Evolutionary conservation across 30 jellyfish, hydroid and myxozoan genomes (phyloP).

Genomic region (Hydractinia echinata): DNA sequence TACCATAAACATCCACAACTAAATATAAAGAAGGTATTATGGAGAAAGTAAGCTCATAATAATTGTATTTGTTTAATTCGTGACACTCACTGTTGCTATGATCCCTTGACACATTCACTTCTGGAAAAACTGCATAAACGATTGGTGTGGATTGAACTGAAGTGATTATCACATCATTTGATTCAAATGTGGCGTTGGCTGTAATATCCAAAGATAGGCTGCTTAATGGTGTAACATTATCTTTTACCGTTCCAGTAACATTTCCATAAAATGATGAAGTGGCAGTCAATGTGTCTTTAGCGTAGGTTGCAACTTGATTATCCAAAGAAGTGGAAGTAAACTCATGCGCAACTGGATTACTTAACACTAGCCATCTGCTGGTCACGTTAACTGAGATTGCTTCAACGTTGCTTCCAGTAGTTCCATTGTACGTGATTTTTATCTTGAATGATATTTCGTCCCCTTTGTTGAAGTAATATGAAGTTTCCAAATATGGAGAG

Average conservation of each 20-base stretch:
- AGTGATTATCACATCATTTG: conserved; percentile 25
- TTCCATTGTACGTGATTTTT: conserved; percentile 29
- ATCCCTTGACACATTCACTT: conserved; percentile 51
- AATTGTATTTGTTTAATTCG: background rate
- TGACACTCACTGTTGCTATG: conserved; percentile 29
- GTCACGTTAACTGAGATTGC: conserved; percentile 30
- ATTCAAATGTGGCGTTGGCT: conserved; percentile 36
- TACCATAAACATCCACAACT: conserved; percentile 45
- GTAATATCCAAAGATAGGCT: conserved; percentile 30
- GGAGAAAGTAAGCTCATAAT: background rate
- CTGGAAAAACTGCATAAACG: conserved; percentile 72
- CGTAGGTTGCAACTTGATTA: conserved; percentile 12
- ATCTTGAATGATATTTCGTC: conserved; percentile 40
- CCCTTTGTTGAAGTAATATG: conserved; percentile 61
- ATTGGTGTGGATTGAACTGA: conserved; percentile 42
- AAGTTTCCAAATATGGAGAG: conserved; percentile 38
- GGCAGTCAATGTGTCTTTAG: conserved; percentile 28
- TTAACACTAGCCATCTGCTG: conserved; percentile 36
- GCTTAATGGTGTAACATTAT: conserved; percentile 56
- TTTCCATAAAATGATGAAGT: conserved; percentile 34
- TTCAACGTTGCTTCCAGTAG: conserved; percentile 12
- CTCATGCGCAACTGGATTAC: conserved; percentile 16
- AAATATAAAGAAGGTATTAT: background rate
- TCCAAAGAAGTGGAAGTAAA: conserved; percentile 9
- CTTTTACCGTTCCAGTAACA: conserved; percentile 55